These are phyloP conservation scores for Piezodorus guildinii DNA, from an alignment of 1,140 invertebrate genomes.

Conservation along the genomic window DNA sequence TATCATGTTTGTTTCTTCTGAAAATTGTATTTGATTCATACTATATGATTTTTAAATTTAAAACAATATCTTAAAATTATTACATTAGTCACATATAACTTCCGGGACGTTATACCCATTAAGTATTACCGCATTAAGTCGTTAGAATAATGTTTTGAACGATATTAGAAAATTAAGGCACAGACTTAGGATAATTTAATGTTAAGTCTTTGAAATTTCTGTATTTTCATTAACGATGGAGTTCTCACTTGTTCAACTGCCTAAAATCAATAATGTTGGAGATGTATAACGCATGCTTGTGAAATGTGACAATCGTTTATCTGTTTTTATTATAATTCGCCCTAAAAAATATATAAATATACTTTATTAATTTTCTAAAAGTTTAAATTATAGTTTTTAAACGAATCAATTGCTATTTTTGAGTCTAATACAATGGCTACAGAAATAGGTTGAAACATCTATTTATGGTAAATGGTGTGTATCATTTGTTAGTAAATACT, in stretches of 20 bases:
- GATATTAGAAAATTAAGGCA: too few species aligned
- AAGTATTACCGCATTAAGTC: too few species aligned
- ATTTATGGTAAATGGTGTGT: slow-evolving; percentile 9
- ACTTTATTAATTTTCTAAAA: not conserved
- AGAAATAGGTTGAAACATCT: slow-evolving; percentile 10
- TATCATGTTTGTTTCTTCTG: too few species aligned
- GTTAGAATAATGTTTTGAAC: too few species aligned
- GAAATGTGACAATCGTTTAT: not conserved
- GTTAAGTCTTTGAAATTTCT: too few species aligned
- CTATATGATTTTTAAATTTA: too few species aligned
- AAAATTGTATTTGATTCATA: too few species aligned
- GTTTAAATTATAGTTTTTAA: not conserved
- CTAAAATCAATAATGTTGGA: slow-evolving; percentile 1
- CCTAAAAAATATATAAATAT: not conserved
- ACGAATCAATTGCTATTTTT: not conserved
- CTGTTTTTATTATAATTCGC: not conserved
- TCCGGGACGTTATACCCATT: too few species aligned
- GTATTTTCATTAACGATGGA: too few species aligned
- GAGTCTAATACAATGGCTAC: not conserved
- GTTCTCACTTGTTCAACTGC: not conserved
- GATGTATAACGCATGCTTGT: not conserved
- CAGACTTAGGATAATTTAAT: too few species aligned
- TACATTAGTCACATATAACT: too few species aligned
- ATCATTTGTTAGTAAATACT: not conserved
- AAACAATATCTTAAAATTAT: too few species aligned